Evolutionary conservation across 2,797 vertebrate species (phyloP), one percentile per base, ranked within the genome.

Genomic region (Megaceryle alcyon): DNA sequence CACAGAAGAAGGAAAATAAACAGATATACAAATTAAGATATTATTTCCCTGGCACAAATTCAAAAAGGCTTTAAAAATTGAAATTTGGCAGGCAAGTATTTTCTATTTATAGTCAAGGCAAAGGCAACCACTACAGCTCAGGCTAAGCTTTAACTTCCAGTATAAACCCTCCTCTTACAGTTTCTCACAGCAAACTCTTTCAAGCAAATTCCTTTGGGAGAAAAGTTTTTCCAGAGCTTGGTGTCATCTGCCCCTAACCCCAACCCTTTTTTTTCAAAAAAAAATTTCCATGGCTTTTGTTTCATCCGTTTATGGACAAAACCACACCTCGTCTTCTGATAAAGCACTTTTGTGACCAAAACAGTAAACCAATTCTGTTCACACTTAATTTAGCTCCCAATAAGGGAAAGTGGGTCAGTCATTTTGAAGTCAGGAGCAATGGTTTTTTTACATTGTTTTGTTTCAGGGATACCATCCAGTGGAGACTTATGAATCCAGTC

Each of bases 1-100:
- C 54, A 54, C 31, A 78, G 88, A 83, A 35, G 64, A 68, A 85
- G 66, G 61, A 91, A 94, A 94, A 92, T 66, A 94, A 96, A 86
- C 46, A 97, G 91, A 96, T 95, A 95, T 23, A 93, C 75, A 96
- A 94, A 95, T 95, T 95, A 95, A 94, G 87, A 88, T 82, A 95
- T 85, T 94, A 92, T 94, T 95, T 87, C 65, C 39, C 81, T 97
- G 94, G 92, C 81, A 80, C 8, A 10, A 63, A 92, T 88, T 94
- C 92, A 96, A 84, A 86, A 87, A 53, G 37, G 33, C 66, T 93
- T 22, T 82, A 94, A 94, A 96, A 94, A 91, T 1, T 79, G 80
- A 72, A 82, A 93, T 86, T 88, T 94, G 91, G 89, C 93, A 97
- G 84, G 59, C 63, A 75, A 88, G 9, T 69, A 57, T 77, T 85